Evolutionary conservation across 2,113 vertebrate species (phyloP).

Genomic region (Protobothrops flavoviridis): DNA sequence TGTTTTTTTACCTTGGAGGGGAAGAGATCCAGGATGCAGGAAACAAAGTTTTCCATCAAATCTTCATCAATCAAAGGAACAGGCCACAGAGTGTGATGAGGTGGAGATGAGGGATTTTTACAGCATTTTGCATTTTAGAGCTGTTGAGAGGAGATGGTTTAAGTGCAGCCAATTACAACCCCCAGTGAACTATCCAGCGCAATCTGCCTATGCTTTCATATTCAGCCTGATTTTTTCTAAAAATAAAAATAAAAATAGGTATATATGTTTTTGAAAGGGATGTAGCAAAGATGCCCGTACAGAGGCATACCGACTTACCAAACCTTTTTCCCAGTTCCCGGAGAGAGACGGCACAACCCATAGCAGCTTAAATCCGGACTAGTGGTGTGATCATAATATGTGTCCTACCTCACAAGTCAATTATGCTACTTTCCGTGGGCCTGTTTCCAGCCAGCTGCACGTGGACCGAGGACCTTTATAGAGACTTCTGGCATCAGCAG

Average conservation of each 20-base stretch:
- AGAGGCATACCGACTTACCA: not conserved
- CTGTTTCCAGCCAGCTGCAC: not conserved
- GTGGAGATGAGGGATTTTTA: not conserved
- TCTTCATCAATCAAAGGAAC: not conserved
- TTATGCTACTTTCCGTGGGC: not conserved
- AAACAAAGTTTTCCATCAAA: not conserved
- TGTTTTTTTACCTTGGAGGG: not conserved
- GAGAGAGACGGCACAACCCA: not conserved
- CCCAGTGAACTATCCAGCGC: not conserved
- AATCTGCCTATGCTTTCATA: not conserved
- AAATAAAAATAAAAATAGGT: too few species aligned
- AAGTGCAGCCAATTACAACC: not conserved
- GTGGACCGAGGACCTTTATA: not conserved
- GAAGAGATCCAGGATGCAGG: not conserved
- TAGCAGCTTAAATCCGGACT: not conserved
- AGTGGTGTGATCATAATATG: not conserved
- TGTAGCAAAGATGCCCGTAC: not conserved
- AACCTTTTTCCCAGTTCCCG: not conserved
- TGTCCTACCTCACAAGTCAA: not conserved
- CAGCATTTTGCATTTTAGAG: not conserved
- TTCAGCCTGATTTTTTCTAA: not conserved
- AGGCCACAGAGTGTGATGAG: not conserved
- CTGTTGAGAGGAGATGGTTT: not conserved
- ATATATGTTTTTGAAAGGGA: not conserved
- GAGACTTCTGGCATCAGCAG: not conserved